Percentiles rank a stretch among this genome's conserved stretches.
Evolutionary conservation across 2,888 invertebrate species (phyloP).

Genomic region (Proisotoma minuta): DNA sequence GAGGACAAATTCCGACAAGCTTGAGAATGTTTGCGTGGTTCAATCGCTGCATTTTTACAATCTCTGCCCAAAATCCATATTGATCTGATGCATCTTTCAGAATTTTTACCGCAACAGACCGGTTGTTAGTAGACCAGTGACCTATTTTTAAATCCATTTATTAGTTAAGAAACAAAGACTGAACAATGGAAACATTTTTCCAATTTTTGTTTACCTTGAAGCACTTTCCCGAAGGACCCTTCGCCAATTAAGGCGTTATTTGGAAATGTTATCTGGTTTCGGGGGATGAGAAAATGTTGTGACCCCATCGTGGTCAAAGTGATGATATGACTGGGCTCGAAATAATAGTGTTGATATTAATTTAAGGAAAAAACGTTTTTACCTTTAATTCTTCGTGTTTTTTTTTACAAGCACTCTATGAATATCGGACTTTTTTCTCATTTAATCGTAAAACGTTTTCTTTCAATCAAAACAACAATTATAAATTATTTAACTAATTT

Average conservation of each 20-base stretch:
- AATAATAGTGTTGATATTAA: background rate
- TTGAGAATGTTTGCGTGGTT: background rate
- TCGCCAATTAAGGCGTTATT: background rate
- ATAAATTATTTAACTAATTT: too few species aligned
- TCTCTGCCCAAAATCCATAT: background rate
- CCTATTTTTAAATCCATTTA: background rate
- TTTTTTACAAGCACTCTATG: too few species aligned
- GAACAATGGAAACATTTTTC: background rate
- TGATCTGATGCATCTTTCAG: background rate
- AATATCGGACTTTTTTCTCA: too few species aligned
- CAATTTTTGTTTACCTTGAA: background rate
- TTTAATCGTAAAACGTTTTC: too few species aligned
- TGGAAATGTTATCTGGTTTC: background rate
- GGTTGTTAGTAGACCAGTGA: too few species aligned
- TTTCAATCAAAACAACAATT: too few species aligned
- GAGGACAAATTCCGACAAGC: background rate
- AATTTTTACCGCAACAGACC: background rate
- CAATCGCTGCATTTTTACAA: background rate
- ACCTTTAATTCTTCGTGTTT: too few species aligned
- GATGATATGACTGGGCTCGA: background rate
- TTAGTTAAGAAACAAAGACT: background rate
- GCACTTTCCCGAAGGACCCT: background rate
- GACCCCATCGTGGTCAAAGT: background rate
- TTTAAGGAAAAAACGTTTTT: background rate
- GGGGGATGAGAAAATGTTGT: background rate